A percentile compares a stretch with the other conserved stretches of the same genome.
Evolutionary conservation across 2,888 invertebrate genomes (phyloP).

Genomic region (Melanostoma scalare): DNA sequence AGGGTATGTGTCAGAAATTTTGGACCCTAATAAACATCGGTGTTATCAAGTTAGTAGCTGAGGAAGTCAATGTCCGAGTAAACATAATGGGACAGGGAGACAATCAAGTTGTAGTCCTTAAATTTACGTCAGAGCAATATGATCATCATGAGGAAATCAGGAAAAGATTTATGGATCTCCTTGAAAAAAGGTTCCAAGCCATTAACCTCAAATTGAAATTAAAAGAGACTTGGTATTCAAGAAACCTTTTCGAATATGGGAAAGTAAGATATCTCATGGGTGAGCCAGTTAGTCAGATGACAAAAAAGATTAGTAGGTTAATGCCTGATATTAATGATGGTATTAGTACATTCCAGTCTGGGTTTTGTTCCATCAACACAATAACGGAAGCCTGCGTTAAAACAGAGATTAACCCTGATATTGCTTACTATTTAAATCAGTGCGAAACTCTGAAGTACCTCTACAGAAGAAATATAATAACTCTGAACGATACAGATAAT

Average conservation of each 20-base stretch:
- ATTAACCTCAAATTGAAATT: neutral
- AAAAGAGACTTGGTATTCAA: neutral
- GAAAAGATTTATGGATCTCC: too few relatives aligned
- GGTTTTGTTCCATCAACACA: neutral
- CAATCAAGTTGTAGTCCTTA: neutral
- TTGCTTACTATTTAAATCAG: neutral
- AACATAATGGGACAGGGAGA: neutral
- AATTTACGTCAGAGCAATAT: neutral
- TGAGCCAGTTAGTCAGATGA: too few relatives aligned
- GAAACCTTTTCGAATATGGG: neutral
- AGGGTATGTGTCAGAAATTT: constrained; percentile 8
- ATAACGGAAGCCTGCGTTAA: neutral
- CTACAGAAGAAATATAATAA: neutral
- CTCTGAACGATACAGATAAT: too few relatives aligned
- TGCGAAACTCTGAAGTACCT: neutral
- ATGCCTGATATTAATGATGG: constrained; percentile 8
- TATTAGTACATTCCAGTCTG: neutral
- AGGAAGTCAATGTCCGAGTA: too few relatives aligned
- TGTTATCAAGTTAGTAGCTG: neutral
- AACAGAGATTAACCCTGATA: neutral
- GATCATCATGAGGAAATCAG: too few relatives aligned
- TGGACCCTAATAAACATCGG: neutral
- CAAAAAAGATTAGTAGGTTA: neutral
- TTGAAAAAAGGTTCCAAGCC: neutral
- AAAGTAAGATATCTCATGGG: too few relatives aligned